These are phyloP conservation scores for Canis aureus DNA, from an alignment of 2,113 vertebrate species.

Conservation along the genomic window DNA sequence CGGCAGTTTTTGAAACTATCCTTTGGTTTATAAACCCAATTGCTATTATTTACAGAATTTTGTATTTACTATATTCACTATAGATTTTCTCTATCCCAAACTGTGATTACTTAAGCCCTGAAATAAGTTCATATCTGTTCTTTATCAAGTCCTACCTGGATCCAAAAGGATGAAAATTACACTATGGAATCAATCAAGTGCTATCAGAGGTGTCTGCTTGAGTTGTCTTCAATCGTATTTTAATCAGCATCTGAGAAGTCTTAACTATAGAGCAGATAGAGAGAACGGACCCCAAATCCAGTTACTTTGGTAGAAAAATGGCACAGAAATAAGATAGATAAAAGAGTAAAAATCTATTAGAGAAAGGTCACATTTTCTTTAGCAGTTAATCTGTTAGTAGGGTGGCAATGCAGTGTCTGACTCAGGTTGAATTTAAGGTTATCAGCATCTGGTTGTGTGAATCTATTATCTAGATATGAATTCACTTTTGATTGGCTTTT, in stretches of 20 bases:
- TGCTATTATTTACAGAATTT: neutral
- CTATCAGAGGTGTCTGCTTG: neutral
- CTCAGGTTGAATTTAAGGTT: constrained; percentile 1
- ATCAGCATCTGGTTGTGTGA: neutral
- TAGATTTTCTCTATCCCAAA: neutral
- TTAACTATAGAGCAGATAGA: neutral
- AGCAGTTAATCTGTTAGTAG: neutral
- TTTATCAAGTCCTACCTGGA: neutral
- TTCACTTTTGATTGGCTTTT: neutral
- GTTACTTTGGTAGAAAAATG: neutral
- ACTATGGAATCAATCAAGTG: neutral
- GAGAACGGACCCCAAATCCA: neutral
- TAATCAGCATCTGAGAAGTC: neutral
- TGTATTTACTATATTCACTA: neutral
- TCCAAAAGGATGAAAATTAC: neutral
- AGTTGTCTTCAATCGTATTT: neutral
- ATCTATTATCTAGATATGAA: constrained; percentile 16
- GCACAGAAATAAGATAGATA: neutral
- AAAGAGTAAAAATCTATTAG: neutral
- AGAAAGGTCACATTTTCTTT: neutral
- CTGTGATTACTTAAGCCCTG: neutral
- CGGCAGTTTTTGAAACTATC: neutral
- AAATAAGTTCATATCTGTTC: neutral
- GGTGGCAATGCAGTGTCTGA: neutral
- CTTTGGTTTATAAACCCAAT: neutral